These are phyloP conservation scores for Virgularia gustaviana DNA, from an alignment of 92 coral and sea anemone genomes.

Conservation along the genomic window DNA sequence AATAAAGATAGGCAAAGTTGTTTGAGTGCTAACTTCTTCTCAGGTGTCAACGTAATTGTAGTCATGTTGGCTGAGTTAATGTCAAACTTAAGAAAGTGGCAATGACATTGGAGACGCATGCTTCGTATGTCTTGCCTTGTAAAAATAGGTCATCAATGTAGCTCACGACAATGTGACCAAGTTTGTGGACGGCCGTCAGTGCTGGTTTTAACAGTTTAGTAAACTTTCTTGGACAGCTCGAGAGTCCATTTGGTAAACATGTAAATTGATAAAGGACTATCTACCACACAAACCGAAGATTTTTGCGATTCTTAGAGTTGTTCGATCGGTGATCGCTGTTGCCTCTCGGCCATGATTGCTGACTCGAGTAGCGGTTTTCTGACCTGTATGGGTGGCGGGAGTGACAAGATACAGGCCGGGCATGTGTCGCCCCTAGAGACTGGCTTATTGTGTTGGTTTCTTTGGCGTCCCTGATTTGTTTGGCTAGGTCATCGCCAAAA, in stretches of 20 bases:
- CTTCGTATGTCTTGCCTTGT: conserved; percentile 1
- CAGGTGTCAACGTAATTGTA: neutral
- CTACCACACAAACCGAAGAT: neutral
- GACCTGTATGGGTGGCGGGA: conserved; percentile 1
- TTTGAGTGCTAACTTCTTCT: neutral
- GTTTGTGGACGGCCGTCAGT: neutral
- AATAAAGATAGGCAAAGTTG: neutral
- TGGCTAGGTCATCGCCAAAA: conserved; percentile 30
- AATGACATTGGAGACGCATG: neutral
- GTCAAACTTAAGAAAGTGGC: neutral
- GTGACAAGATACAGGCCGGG: conserved; percentile 12
- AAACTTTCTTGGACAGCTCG: conserved; percentile 6
- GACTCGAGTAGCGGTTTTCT: neutral
- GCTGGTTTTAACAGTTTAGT: conserved; percentile 12
- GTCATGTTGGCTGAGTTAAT: neutral
- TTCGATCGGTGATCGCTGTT: conserved; percentile 14
- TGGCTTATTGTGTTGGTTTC: conserved; percentile 10
- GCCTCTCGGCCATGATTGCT: conserved; percentile 11
- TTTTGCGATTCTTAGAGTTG: neutral
- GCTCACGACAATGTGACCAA: neutral
- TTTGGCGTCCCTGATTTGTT: conserved; percentile 35
- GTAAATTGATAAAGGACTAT: neutral
- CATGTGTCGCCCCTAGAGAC: conserved; percentile 19
- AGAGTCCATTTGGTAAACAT: conserved; percentile 5
- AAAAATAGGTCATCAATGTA: neutral